phyloP scores from a whole-genome alignment of 2,888 invertebrate genomes.

The Torymus texanus region DNA sequence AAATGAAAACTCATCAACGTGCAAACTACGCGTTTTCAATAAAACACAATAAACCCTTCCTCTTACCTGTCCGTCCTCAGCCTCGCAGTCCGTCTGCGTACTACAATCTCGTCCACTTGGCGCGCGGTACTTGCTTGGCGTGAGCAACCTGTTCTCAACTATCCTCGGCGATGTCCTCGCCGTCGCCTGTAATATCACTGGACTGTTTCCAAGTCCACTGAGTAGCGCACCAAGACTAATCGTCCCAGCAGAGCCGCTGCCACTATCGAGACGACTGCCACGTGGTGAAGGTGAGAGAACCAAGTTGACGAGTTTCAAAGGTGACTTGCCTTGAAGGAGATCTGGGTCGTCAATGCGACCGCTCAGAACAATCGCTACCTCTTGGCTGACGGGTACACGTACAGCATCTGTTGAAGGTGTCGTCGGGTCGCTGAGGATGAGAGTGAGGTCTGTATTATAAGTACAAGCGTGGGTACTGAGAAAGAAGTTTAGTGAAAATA shows the following conservation, averaged over 20 bases:
- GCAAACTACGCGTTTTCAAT: no score
- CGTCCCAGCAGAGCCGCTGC: not conserved
- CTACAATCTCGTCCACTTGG: slow-evolving; percentile 79
- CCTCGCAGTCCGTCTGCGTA: slow-evolving; percentile 83
- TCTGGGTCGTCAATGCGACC: slow-evolving; percentile 70
- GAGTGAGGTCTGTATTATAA: no score
- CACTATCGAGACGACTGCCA: not conserved
- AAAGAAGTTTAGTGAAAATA: no score
- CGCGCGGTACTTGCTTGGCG: slow-evolving; percentile 78
- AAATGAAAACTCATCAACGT: no score
- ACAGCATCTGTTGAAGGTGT: slow-evolving; percentile 50
- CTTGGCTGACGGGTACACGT: slow-evolving; percentile 69
- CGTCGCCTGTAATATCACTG: slow-evolving; percentile 46
- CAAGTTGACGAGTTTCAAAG: slow-evolving; percentile 68
- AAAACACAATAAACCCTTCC: no score
- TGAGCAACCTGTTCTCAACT: slow-evolving; percentile 77
- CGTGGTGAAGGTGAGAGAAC: slow-evolving; percentile 59
- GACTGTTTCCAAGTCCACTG: slow-evolving; percentile 49
- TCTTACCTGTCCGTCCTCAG: slow-evolving; percentile 69
- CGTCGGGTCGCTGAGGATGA: not conserved
- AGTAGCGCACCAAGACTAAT: slow-evolving; percentile 48
- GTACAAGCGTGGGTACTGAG: no score
- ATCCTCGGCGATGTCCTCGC: slow-evolving; percentile 59
- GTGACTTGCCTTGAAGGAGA: slow-evolving; percentile 61
- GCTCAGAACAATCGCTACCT: slow-evolving; percentile 70